Evolutionary conservation across 2,113 vertebrate species (phyloP).

Genomic region (Girardinichthys multiradiatus): DNA sequence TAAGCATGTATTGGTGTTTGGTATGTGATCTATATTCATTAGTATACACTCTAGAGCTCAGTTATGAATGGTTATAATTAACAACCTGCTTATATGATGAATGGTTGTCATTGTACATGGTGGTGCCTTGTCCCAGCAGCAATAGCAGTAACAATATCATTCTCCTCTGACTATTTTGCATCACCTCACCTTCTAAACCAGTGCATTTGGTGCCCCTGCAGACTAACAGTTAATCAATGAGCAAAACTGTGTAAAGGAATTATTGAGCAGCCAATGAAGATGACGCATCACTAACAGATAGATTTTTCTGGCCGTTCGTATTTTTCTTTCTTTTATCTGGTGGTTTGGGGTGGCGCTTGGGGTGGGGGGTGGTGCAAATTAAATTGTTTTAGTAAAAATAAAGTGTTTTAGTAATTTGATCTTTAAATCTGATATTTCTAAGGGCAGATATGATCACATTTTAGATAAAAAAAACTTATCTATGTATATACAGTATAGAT

Average conservation of each 20-base stretch:
- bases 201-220: conserved; percentile 18
- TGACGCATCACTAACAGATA: conserved; percentile 24
- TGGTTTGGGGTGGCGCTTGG: no score
- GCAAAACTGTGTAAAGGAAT: conserved; percentile 47
- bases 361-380: no score
- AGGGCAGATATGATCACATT: no score
- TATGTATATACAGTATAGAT: no score
- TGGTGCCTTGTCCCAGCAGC: conserved; percentile 1
- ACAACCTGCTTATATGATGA: conserved; percentile 50
- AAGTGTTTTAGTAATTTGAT: no score
- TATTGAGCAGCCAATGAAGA: conserved; percentile 33
- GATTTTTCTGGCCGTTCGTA: conserved; percentile 19
- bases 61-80: conserved; percentile 66
- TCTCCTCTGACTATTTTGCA: conserved; percentile 36
- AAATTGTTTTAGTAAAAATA: no score
- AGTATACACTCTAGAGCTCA: conserved; percentile 44
- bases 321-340: no score
- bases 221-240: conserved; percentile 58
- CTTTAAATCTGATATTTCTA: no score
- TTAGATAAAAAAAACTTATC: no score
- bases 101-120: conserved; percentile 42
- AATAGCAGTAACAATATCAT: conserved; percentile 30
- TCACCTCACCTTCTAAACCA: conserved; percentile 41
- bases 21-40: conserved; percentile 50
- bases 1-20: neutral